phyloP scores from a whole-genome alignment of 92 coral and sea anemone genomes.

The Porites cylindrica region DNA sequence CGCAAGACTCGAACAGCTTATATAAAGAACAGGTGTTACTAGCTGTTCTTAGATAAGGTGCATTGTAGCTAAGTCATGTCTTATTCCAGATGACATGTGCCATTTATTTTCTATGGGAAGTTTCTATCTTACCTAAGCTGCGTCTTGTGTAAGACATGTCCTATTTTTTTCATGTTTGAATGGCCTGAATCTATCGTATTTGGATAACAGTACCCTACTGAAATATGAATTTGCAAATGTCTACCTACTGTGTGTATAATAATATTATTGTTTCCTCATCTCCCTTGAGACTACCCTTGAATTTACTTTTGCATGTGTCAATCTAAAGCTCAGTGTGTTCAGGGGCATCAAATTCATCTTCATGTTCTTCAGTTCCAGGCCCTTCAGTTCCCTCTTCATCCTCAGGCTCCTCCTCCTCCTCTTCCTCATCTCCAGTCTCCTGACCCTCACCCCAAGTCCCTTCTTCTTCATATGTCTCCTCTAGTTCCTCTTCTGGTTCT shows the following conservation, averaged over 20 bases:
- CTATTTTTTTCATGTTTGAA: no score
- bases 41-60: no score
- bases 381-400: constrained; percentile 38
- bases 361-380: constrained; percentile 45
- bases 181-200: no score
- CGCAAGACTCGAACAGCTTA: no score
- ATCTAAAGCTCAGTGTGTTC: constrained; percentile 42
- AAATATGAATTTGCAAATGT: neutral
- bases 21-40: no score
- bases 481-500: constrained; percentile 79
- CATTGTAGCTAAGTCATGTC: no score
- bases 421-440: constrained; percentile 52
- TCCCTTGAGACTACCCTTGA: neutral
- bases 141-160: no score
- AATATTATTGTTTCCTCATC: neutral
- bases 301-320: neutral
- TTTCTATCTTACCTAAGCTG: no score
- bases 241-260: neutral
- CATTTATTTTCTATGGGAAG: no score
- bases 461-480: constrained; percentile 67
- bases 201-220: neutral
- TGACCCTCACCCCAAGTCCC: constrained; percentile 54
- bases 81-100: no score
- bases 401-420: constrained; percentile 61
- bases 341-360: constrained; percentile 10